Evolutionary conservation across 2,797 vertebrate species (phyloP).

Genomic region (Yasuhikotakia modesta): DNA sequence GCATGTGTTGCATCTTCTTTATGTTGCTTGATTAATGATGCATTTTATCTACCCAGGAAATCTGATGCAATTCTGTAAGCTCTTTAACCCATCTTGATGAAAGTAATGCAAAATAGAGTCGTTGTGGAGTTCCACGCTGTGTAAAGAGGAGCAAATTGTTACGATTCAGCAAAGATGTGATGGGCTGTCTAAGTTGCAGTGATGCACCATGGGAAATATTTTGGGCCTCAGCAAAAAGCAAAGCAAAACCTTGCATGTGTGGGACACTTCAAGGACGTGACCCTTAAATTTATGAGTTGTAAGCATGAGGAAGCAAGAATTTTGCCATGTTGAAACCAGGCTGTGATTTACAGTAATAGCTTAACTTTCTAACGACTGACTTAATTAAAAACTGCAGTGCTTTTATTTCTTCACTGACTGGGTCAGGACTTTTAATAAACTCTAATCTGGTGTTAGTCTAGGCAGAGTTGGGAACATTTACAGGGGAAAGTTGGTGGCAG

Average conservation of each 20-base stretch:
- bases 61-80: conserved; percentile 25
- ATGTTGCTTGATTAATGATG: conserved; percentile 34
- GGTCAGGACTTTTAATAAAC: conserved; percentile 43
- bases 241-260: background rate
- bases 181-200: background rate
- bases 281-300: conserved; percentile 19
- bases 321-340: conserved; percentile 34
- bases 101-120: conserved; percentile 5
- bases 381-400: conserved; percentile 35
- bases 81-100: conserved; percentile 3
- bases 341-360: conserved; percentile 27
- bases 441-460: conserved; percentile 32
- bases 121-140: background rate
- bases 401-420: conserved; percentile 25
- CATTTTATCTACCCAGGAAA: conserved; percentile 23
- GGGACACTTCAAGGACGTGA: background rate
- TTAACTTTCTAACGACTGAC: background rate
- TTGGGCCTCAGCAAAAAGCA: conserved; percentile 3
- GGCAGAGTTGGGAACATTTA: conserved; percentile 25
- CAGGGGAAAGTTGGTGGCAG: conserved; percentile 34
- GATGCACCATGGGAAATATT: background rate
- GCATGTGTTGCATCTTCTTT: conserved; percentile 26
- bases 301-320: conserved; percentile 22
- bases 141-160: conserved; percentile 4
- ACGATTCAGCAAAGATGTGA: background rate